phyloP scores from a whole-genome alignment of 2,113 vertebrate species.

The Carollia perspicillata region DNA sequence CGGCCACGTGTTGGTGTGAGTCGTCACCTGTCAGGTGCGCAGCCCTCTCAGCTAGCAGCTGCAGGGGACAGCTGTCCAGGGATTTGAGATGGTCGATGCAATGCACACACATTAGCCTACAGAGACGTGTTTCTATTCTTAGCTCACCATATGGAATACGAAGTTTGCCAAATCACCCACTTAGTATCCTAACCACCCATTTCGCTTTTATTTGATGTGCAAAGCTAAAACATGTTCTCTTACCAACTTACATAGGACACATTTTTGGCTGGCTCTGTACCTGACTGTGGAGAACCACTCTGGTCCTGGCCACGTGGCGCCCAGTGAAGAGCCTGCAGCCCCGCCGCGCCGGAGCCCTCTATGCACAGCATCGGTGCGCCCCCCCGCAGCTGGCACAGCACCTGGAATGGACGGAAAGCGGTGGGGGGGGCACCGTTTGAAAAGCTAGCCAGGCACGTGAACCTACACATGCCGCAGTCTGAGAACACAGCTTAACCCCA shows the following conservation, averaged over 20 bases:
- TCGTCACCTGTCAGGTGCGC: neutral
- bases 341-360: conserved; percentile 57
- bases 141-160: neutral
- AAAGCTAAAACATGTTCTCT: neutral
- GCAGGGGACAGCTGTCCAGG: too few species aligned
- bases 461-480: neutral
- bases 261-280: conserved; percentile 18
- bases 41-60: too few species aligned
- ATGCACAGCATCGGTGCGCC: conserved; percentile 67
- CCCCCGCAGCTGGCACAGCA: conserved; percentile 71
- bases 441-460: neutral
- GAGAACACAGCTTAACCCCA: neutral
- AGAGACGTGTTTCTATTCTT: neutral
- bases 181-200: neutral
- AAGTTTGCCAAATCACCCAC: neutral
- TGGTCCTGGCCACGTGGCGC: conserved; percentile 63
- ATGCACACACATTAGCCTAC: neutral
- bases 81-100: neutral
- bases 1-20: rapidly evolving
- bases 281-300: conserved; percentile 62
- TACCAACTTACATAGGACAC: neutral
- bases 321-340: conserved; percentile 61
- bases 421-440: neutral
- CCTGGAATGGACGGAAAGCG: conserved; percentile 44
- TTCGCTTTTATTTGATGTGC: neutral